A percentile compares a stretch with the other conserved stretches of the same genome.
These are phyloP conservation scores for Bemisia tabaci DNA, from an alignment of 1,140 invertebrate genomes.

Conservation along the genomic window DNA sequence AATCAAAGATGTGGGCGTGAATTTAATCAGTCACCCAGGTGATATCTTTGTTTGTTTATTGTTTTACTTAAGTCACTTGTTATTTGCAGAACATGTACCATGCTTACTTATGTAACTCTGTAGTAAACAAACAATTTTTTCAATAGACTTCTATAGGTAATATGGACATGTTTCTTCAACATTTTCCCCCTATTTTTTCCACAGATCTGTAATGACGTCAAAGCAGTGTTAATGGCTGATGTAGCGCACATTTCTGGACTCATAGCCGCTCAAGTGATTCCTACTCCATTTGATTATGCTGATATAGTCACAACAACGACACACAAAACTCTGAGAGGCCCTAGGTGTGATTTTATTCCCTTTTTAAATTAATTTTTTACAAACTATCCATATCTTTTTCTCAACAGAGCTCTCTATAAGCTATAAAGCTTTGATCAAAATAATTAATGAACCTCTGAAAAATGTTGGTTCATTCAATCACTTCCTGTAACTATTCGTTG, in stretches of 20 bases:
- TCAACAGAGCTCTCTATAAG: background rate
- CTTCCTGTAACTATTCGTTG: too few species aligned
- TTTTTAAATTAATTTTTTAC: too few species aligned
- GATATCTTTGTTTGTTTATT: too few species aligned
- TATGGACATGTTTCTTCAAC: too few species aligned
- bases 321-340: conserved; percentile 41
- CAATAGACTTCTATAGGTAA: too few species aligned
- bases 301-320: conserved; percentile 53
- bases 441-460: background rate
- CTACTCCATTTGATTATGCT: conserved; percentile 43
- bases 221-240: conserved; percentile 46
- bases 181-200: background rate
- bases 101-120: too few species aligned
- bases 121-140: too few species aligned
- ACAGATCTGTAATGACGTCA: conserved; percentile 35
- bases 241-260: conserved; percentile 54
- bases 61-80: too few species aligned
- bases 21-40: too few species aligned
- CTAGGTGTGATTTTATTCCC: conserved; percentile 20
- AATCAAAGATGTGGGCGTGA: too few species aligned
- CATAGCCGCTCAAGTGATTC: conserved; percentile 42
- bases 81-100: too few species aligned
- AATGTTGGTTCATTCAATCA: background rate
- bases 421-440: background rate
- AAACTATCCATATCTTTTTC: background rate